Evolutionary conservation across 2,888 invertebrate genomes (phyloP).

Genomic region (Phasia obesa): DNA sequence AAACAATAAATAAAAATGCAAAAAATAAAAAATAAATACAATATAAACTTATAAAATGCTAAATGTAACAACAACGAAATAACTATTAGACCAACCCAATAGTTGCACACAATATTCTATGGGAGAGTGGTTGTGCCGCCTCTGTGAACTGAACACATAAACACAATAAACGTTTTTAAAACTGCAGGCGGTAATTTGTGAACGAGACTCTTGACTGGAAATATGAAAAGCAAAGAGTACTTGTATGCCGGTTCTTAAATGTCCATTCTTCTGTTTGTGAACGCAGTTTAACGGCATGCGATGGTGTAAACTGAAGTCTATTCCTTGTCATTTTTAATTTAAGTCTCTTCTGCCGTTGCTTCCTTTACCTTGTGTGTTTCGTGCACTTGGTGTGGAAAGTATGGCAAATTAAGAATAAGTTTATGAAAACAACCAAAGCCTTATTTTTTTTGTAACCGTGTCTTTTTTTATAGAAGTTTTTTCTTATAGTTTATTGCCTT

Average conservation of each 20-base stretch:
- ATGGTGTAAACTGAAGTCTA: conserved; percentile 66
- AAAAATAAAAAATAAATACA: too few relatives aligned
- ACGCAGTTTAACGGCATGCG: conserved; percentile 13
- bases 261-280: conserved; percentile 24
- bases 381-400: conserved; percentile 61
- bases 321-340: conserved; percentile 66
- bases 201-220: conserved; percentile 46
- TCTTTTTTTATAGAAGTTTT: conserved; percentile 1
- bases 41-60: neutral
- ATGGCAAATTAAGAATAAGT: conserved; percentile 42
- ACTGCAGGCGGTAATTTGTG: conserved; percentile 68
- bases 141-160: neutral
- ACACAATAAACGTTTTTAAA: conserved; percentile 26
- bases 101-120: neutral
- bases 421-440: neutral
- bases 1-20: too few relatives aligned
- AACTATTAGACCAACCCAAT: conserved; percentile 4
- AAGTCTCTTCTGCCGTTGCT: conserved; percentile 38
- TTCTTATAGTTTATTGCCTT: conserved; percentile 1
- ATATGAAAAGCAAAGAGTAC: conserved; percentile 18
- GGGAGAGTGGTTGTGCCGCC: neutral
- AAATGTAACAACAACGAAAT: neutral
- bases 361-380: conserved; percentile 4
- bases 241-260: conserved; percentile 30
- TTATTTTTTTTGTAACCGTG: neutral